Evolutionary conservation across 2,888 invertebrate genomes (phyloP).

Genomic region (Rapana venosa): DNA sequence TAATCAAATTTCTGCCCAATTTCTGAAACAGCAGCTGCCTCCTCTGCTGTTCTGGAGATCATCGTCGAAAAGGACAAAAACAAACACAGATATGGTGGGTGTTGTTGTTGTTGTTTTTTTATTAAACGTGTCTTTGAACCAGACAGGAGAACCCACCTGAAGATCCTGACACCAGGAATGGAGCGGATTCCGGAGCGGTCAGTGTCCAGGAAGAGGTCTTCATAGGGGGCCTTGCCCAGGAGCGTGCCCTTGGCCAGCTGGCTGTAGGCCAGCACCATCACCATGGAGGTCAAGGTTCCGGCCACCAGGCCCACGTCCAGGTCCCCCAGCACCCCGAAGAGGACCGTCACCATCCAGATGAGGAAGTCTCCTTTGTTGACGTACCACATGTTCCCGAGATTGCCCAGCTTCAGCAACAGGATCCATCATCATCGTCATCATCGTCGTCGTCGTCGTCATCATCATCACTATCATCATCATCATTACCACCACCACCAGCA

Average conservation of each 20-base stretch:
- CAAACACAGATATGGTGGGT: too few species aligned
- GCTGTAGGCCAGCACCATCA: constrained; percentile 35
- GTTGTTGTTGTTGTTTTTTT: too few species aligned
- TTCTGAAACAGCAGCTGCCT: too few species aligned
- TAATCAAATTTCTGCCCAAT: too few species aligned
- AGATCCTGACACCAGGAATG: constrained; percentile 33
- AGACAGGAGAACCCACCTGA: neutral
- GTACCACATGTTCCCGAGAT: constrained; percentile 85
- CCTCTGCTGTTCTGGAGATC: too few species aligned
- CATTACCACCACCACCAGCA: too few species aligned
- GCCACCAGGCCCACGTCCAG: constrained; percentile 67
- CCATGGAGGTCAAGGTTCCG: constrained; percentile 63
- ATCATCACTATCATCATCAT: too few species aligned
- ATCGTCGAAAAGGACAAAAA: too few species aligned
- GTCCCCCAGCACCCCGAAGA: constrained; percentile 61
- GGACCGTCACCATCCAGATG: constrained; percentile 72
- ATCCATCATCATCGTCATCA: too few species aligned
- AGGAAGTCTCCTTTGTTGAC: constrained; percentile 87
- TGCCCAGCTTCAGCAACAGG: constrained; percentile 64
- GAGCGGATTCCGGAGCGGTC: constrained; percentile 7
- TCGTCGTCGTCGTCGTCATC: too few species aligned
- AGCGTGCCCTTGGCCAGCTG: constrained; percentile 32
- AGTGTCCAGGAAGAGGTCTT: constrained; percentile 36
- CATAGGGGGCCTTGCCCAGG: constrained; percentile 29
- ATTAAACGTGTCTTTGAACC: too few species aligned